These are phyloP conservation scores for Microchirus variegatus DNA, from an alignment of 2,797 vertebrate genomes.

Conservation along the genomic window DNA sequence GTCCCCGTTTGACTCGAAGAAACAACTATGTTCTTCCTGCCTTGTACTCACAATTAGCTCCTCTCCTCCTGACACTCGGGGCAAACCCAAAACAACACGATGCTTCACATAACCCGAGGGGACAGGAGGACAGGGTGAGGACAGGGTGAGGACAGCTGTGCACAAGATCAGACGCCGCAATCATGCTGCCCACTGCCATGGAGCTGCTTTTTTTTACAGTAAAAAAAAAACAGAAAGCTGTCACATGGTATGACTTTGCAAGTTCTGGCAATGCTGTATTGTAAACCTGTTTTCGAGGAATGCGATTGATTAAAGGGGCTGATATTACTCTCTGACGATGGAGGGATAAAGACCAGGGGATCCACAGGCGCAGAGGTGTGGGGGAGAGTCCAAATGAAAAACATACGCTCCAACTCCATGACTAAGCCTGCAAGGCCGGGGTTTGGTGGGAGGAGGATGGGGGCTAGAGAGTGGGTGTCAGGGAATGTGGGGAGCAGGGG, in stretches of 20 bases:
- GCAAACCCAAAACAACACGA: constrained; percentile 15
- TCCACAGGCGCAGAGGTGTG: constrained; percentile 69
- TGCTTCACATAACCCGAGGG: constrained; percentile 31
- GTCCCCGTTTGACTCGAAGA: constrained; percentile 18
- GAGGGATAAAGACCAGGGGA: constrained; percentile 39
- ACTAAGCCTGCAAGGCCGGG: constrained; percentile 70
- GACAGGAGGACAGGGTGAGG: constrained; percentile 30
- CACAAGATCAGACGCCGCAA: constrained; percentile 15
- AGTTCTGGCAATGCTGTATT: constrained; percentile 41
- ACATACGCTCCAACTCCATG: constrained; percentile 79
- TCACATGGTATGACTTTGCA: constrained; percentile 64
- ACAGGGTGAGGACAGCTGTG: constrained; percentile 55
- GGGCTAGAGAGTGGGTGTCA: constrained; percentile 57
- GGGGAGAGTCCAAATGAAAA: constrained; percentile 76
- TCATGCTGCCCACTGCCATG: constrained; percentile 11
- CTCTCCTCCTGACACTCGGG: constrained; percentile 4
- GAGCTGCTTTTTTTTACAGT: not conserved
- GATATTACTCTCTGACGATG: constrained; percentile 45
- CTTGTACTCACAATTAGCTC: constrained; percentile 28
- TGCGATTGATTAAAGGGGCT: constrained; percentile 58
- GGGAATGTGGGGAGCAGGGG: constrained; percentile 69
- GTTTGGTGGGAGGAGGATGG: constrained; percentile 48
- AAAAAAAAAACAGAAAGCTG: constrained; percentile 21
- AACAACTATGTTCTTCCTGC: constrained; percentile 15
- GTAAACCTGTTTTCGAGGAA: constrained; percentile 40